Evolutionary conservation across 1,140 invertebrate genomes (phyloP), one percentile per base, ranked within the genome.

Genomic region (Zaprionus ghesquierei): DNA sequence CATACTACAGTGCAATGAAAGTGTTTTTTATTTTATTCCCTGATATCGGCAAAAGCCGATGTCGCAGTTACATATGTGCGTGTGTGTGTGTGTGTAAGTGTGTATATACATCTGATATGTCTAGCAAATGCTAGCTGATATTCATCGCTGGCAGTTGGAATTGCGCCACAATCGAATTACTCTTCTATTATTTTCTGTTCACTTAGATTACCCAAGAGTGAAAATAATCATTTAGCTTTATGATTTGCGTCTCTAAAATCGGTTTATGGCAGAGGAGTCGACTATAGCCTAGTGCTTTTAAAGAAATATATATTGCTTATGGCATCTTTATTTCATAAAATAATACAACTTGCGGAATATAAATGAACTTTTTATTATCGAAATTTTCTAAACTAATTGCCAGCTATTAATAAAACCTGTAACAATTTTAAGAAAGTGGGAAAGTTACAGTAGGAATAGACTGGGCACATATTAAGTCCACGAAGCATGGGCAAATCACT

Each of bases 51-150:
- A 54, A 33, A 53, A 46, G 18, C 33, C 31, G n/a, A 22, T 31
- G 44, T 33, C 50, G 15, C 23, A 31, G 33, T 51, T 50, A 64
- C 35, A 38, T 12, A 13, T 44, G 15, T 41, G n/a, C 5, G 13
- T 15, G 35, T 38, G 35, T 41, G n/a, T 20, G 18, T 46, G 18
- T 46, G n/a, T 44, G 15, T 41, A 8, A 3, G 13, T 15, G 35
- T 38, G 35, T 41, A 6, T 20, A 10, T 46, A 10, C 22, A 18
- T 22, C 41, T n/a, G 54, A 71, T 71, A 71, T 59, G 44, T 31
- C 23, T 65, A 25, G 46, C 62, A 66, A 71, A 59, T 58, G 69
- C 33, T 53, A 59, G 25, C 29, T 51, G 62, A 71, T 66, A 71
- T 49, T 59, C 33, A 53, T 46, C 33, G 35, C n/a, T 23, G 25